phyloP scores from a whole-genome alignment of 2,113 vertebrate genomes.

The Lepus europaeus region DNA sequence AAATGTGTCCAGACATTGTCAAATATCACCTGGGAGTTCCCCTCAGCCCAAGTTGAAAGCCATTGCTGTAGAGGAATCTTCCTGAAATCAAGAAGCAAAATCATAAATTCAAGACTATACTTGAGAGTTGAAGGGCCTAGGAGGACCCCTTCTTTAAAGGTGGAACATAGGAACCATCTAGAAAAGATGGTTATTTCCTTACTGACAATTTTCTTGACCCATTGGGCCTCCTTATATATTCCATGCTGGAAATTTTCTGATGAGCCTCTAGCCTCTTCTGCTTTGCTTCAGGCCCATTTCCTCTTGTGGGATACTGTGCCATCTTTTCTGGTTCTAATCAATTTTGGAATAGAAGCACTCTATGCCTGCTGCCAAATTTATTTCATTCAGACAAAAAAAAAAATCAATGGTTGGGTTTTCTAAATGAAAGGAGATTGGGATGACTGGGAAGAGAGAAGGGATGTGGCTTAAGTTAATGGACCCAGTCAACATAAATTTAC shows the following conservation, averaged over 20 bases:
- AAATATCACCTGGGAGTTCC: background rate
- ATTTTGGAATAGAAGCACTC: background rate
- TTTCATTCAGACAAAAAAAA: constrained; percentile 55
- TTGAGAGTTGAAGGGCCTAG: background rate
- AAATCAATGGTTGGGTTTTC: constrained; percentile 16
- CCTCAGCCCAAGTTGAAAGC: background rate
- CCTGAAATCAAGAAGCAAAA: constrained; percentile 17
- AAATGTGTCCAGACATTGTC: background rate
- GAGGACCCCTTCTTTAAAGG: background rate
- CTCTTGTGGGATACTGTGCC: background rate
- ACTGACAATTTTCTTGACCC: background rate
- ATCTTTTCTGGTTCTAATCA: background rate
- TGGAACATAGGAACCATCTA: background rate
- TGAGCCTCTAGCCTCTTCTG: background rate
- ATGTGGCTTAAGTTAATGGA: background rate
- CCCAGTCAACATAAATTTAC: background rate
- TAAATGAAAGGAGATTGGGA: constrained; percentile 33
- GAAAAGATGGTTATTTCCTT: background rate
- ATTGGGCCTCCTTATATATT: background rate
- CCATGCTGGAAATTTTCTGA: background rate
- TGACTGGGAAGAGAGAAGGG: background rate
- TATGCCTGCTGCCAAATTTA: background rate
- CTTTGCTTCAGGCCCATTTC: background rate
- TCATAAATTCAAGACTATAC: background rate
- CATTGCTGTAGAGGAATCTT: background rate